Evolutionary conservation across 2,113 vertebrate species (phyloP).

Genomic region (Chionis minor): DNA sequence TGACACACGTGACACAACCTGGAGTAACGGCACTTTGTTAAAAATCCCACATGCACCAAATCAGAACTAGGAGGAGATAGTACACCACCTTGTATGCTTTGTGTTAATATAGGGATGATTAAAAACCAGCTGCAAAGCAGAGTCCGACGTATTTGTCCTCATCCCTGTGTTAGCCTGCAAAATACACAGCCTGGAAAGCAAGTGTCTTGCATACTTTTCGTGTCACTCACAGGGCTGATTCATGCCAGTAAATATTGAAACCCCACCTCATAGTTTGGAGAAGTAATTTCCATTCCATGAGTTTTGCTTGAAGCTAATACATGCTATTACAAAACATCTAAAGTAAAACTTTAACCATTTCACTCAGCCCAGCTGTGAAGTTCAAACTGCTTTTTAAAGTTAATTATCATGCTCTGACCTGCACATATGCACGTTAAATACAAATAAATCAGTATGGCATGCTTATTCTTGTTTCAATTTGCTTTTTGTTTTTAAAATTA

Average conservation of each 20-base stretch:
- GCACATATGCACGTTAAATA: constrained; percentile 25
- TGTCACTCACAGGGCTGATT: constrained; percentile 49
- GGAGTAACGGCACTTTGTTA: not conserved
- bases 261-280: constrained; percentile 49
- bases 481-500: constrained; percentile 67
- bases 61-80: not conserved
- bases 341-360: constrained; percentile 59
- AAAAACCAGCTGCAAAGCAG: not conserved
- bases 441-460: constrained; percentile 58
- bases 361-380: constrained; percentile 50
- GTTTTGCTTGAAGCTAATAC: constrained; percentile 42
- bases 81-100: not conserved
- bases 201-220: constrained; percentile 50
- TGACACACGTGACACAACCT: not conserved
- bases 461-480: constrained; percentile 53
- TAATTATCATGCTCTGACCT: constrained; percentile 48
- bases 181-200: not conserved
- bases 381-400: constrained; percentile 53
- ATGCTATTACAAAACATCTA: constrained; percentile 55
- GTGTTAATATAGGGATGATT: not conserved
- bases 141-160: not conserved
- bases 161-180: not conserved
- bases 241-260: constrained; percentile 50
- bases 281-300: constrained; percentile 63
- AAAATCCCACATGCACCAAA: not conserved